These are phyloP conservation scores for Rhynchomys soricoides DNA, from an alignment of 2,113 vertebrate genomes.

Conservation along the genomic window DNA sequence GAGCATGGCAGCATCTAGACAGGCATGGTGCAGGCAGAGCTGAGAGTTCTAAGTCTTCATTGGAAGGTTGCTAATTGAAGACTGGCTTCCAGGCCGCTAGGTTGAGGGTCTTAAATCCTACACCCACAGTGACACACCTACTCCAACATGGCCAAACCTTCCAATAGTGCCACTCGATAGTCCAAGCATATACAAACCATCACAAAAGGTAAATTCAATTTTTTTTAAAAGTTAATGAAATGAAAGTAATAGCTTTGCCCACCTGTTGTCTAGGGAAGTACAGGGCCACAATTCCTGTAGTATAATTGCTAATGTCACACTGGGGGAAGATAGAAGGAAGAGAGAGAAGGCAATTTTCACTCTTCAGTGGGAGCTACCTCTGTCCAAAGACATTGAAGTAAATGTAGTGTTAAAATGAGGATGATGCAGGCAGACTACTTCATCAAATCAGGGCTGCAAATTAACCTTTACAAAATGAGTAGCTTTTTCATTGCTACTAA, in stretches of 20 bases:
- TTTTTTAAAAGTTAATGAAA: too few relatives aligned
- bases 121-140: too few relatives aligned
- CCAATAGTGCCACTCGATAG: too few relatives aligned
- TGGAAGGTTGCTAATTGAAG: too few relatives aligned
- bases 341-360: neutral
- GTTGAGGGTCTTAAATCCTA: too few relatives aligned
- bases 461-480: conserved; percentile 78
- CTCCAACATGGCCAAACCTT: too few relatives aligned
- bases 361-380: neutral
- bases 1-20: too few relatives aligned
- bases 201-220: neutral
- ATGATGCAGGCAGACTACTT: neutral
- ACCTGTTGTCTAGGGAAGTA: neutral
- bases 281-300: neutral
- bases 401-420: neutral
- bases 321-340: neutral
- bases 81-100: too few relatives aligned
- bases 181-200: too few relatives aligned
- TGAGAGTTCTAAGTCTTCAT: too few relatives aligned
- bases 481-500: conserved; percentile 50
- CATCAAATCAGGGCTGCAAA: conserved; percentile 60
- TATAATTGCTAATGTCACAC: neutral
- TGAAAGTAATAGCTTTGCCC: neutral
- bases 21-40: too few relatives aligned
- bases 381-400: neutral